Percentiles rank a stretch among this genome's conserved stretches.
Evolutionary conservation across 2,888 invertebrate genomes (phyloP).

Genomic region (Troides helena): DNA sequence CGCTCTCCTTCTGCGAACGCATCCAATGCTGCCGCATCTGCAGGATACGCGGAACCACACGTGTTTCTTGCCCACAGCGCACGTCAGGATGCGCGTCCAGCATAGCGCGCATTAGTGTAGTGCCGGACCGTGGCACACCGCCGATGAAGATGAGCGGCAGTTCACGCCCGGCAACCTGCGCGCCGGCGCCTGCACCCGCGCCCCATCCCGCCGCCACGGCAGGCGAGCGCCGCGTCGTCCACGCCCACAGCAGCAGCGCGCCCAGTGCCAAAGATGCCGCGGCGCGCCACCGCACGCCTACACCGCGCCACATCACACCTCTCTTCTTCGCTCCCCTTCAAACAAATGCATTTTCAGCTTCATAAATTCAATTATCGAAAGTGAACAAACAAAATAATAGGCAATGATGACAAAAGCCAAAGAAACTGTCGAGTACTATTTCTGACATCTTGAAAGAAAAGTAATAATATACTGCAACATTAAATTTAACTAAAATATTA

Average conservation of each 20-base stretch:
- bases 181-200: constrained; percentile 27
- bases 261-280: constrained; percentile 40
- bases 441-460: too few relatives aligned
- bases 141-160: constrained; percentile 98
- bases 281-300: constrained; percentile 47
- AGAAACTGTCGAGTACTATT: too few relatives aligned
- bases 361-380: too few relatives aligned
- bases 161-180: constrained; percentile 81
- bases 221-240: constrained; percentile 34
- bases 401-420: too few relatives aligned
- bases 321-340: background rate
- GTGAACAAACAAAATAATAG: too few relatives aligned
- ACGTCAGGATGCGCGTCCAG: constrained; percentile 98
- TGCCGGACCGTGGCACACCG: constrained; percentile 98
- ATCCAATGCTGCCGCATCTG: constrained; percentile 98
- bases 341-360: background rate
- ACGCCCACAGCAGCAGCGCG: constrained; percentile 37
- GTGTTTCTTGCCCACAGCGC: constrained; percentile 97
- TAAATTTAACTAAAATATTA: too few relatives aligned
- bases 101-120: constrained; percentile 98
- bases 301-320: constrained; percentile 42
- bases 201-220: constrained; percentile 30
- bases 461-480: too few relatives aligned
- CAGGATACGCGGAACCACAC: constrained; percentile 97
- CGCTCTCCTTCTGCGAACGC: constrained; percentile 94